A percentile compares a stretch with the other conserved stretches of the same genome.
These are phyloP conservation scores for Chironomus tentans DNA, from an alignment of 2,888 invertebrate species.

Conservation along the genomic window DNA sequence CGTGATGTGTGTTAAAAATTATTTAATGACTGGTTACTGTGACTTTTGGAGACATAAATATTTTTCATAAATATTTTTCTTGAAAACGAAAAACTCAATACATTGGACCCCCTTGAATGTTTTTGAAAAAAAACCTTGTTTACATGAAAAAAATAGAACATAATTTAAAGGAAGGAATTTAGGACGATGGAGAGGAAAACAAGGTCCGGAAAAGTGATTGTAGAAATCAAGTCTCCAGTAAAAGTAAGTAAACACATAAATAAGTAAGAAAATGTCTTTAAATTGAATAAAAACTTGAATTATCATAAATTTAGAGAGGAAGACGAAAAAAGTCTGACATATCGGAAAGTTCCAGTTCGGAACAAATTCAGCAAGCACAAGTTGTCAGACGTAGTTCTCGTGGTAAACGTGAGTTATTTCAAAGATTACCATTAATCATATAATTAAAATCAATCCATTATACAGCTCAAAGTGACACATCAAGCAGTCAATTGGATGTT, in stretches of 20 bases:
- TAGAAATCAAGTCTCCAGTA: background rate
- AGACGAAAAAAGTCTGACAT: background rate
- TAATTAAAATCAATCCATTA: background rate
- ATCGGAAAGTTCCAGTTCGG: background rate
- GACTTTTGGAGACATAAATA: no score
- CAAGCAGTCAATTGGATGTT: background rate
- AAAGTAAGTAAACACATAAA: background rate
- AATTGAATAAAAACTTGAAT: background rate
- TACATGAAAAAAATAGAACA: no score
- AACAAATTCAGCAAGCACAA: background rate
- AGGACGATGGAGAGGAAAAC: background rate
- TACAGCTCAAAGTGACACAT: background rate
- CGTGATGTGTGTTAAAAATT: no score
- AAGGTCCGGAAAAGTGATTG: background rate
- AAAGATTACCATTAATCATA: background rate
- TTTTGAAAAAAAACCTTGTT: no score
- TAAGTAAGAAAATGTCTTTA: background rate
- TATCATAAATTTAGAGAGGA: background rate
- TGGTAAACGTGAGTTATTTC: background rate
- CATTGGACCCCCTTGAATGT: no score
- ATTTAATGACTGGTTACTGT: no score
- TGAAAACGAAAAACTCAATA: no score
- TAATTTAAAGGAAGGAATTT: no score
- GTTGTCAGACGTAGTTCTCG: background rate
- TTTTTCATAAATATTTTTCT: no score